Conservation (phyloP, 2,888 invertebrate genomes). For the Amiota mariae region DNA sequence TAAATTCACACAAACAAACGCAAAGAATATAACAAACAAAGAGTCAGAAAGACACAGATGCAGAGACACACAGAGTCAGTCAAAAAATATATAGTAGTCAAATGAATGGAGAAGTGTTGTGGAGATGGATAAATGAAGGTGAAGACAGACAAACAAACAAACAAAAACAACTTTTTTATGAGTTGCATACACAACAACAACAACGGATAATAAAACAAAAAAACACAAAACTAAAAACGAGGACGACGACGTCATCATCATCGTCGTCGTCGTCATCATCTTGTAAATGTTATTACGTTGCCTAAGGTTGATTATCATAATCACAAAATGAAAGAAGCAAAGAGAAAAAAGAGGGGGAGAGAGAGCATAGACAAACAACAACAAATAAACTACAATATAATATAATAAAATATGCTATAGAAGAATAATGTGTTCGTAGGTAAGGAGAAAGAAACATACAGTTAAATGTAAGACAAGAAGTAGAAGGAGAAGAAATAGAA, state of each 20-base stretch:
- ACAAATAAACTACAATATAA: constrained; percentile 14
- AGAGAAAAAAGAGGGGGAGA: constrained; percentile 32
- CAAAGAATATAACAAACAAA: no score
- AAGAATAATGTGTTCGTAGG: no score
- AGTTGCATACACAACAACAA: constrained; percentile 29
- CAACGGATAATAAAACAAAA: constrained; percentile 5
- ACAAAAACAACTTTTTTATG: constrained; percentile 4
- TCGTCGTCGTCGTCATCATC: no score
- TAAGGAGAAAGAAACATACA: no score
- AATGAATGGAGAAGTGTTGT: background rate
- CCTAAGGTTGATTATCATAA: no score
- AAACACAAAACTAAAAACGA: constrained; percentile 1
- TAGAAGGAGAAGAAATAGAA: no score
- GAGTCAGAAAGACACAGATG: no score
- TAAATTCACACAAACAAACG: no score
- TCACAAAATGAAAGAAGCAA: background rate
- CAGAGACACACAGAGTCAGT: no score
- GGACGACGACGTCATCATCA: constrained; percentile 1
- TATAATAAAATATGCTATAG: background rate
- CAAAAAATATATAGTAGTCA: no score
- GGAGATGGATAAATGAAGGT: constrained; percentile 25
- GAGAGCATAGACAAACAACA: constrained; percentile 2
- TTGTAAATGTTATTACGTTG: no score
- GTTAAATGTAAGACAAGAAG: no score
- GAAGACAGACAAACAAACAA: constrained; percentile 17